These are phyloP conservation scores for Galerucella calmariensis DNA, from an alignment of 2,888 invertebrate genomes.

Conservation along the genomic window DNA sequence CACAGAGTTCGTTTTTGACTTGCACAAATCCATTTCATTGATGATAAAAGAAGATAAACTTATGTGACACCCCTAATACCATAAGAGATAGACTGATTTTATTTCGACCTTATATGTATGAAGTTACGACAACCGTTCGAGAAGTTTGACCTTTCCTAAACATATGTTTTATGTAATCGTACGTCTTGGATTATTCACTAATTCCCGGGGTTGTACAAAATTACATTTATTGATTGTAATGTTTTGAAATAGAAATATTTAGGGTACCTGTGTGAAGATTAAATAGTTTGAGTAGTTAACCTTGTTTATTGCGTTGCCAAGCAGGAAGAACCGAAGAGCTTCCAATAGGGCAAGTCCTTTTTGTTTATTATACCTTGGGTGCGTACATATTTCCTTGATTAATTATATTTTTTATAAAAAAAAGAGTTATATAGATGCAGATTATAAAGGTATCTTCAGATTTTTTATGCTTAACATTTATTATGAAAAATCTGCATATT, in stretches of 20 bases:
- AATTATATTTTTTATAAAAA: not conserved
- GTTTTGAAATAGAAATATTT: conserved; percentile 49
- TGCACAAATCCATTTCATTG: not conserved
- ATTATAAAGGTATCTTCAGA: not conserved
- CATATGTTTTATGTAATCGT: conserved; percentile 11
- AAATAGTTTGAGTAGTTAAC: conserved; percentile 41
- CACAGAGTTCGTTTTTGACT: no score
- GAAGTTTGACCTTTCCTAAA: conserved; percentile 7
- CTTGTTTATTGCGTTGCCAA: conserved; percentile 53
- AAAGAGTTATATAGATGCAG: not conserved
- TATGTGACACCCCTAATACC: not conserved
- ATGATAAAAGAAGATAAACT: not conserved
- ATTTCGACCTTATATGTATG: not conserved
- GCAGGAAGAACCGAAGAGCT: conserved; percentile 25
- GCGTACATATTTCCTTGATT: not conserved
- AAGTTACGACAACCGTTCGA: conserved; percentile 15
- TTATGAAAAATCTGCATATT: no score
- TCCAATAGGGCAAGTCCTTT: conserved; percentile 17
- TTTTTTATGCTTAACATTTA: no score
- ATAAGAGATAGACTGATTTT: not conserved
- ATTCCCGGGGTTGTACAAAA: conserved; percentile 55
- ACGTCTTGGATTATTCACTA: conserved; percentile 39
- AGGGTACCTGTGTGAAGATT: conserved; percentile 37
- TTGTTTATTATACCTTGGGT: conserved; percentile 3
- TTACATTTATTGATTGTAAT: conserved; percentile 52